Evolutionary conservation across 2,888 invertebrate genomes (phyloP).

Genomic region (Hylaea fasciaria): DNA sequence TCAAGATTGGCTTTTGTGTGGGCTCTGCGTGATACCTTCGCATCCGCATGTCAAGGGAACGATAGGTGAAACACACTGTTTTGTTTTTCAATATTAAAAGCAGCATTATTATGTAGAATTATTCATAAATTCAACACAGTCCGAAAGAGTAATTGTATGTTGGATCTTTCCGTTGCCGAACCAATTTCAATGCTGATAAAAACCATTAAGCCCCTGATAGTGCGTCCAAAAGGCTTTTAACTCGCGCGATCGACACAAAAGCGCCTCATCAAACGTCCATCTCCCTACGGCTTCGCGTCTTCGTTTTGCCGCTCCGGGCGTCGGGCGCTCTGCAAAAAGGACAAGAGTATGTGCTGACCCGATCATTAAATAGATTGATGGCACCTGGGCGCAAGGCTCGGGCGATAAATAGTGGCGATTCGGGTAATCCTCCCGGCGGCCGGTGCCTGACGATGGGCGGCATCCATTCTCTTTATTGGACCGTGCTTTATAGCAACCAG

Average conservation of each 20-base stretch:
- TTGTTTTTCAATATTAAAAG: too few species aligned
- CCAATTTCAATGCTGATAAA: constrained; percentile 36
- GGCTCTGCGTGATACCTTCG: not conserved
- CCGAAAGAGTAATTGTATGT: not conserved
- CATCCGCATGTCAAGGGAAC: not conserved
- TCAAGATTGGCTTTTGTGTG: constrained; percentile 52
- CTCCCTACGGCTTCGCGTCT: constrained; percentile 68
- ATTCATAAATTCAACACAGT: not conserved
- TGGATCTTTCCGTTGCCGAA: not conserved
- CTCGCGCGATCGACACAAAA: constrained; percentile 77
- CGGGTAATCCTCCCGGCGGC: constrained; percentile 82
- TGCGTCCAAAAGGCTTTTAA: constrained; percentile 77
- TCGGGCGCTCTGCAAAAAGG: constrained; percentile 74
- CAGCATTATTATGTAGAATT: not conserved
- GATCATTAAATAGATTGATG: constrained; percentile 85
- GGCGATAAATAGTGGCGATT: constrained; percentile 85
- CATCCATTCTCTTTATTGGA: constrained; percentile 85
- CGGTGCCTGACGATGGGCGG: constrained; percentile 80
- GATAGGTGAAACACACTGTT: not conserved
- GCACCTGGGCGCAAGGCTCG: constrained; percentile 83
- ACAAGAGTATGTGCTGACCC: constrained; percentile 83
- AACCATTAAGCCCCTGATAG: constrained; percentile 53
- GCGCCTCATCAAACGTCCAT: constrained; percentile 84
- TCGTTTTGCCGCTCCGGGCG: constrained; percentile 69
- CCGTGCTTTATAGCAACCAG: constrained; percentile 80